Evolutionary conservation across 2,888 invertebrate species (phyloP).

Genomic region (Steinernema hermaphroditum): DNA sequence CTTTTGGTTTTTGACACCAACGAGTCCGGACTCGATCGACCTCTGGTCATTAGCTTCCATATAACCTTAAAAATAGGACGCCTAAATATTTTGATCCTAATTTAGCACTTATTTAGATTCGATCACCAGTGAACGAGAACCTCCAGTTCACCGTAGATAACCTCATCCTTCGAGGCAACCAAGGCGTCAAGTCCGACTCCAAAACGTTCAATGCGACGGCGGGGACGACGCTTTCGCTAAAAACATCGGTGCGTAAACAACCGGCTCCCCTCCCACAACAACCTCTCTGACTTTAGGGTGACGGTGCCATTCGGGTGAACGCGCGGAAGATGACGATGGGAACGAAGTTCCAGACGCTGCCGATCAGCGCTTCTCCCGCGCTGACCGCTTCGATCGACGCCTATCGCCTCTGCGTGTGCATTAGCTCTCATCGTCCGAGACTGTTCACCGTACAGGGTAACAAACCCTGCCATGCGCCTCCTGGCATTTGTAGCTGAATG

Average conservation of each 20-base stretch:
- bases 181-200: conserved; percentile 59
- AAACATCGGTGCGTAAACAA: conserved; percentile 48
- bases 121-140: conserved; percentile 60
- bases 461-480: conserved; percentile 52
- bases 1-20: neutral
- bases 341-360: conserved; percentile 47
- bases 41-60: neutral
- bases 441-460: conserved; percentile 61
- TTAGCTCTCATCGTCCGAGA: conserved; percentile 42
- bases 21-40: conserved; percentile 2
- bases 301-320: conserved; percentile 37
- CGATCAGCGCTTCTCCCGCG: conserved; percentile 61
- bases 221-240: conserved; percentile 52
- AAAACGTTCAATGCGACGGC: conserved; percentile 48
- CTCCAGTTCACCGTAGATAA: conserved; percentile 56
- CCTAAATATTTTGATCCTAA: no score
- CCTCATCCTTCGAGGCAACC: conserved; percentile 60
- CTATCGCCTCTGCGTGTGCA: conserved; percentile 61
- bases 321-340: conserved; percentile 38
- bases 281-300: no score
- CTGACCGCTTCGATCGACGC: conserved; percentile 64
- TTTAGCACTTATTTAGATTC: conserved; percentile 50
- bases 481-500: conserved; percentile 39
- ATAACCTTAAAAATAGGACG: no score
- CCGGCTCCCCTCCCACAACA: no score